phyloP scores from a whole-genome alignment of 2,888 invertebrate genomes.

The Sinotaia quadrata region DNA sequence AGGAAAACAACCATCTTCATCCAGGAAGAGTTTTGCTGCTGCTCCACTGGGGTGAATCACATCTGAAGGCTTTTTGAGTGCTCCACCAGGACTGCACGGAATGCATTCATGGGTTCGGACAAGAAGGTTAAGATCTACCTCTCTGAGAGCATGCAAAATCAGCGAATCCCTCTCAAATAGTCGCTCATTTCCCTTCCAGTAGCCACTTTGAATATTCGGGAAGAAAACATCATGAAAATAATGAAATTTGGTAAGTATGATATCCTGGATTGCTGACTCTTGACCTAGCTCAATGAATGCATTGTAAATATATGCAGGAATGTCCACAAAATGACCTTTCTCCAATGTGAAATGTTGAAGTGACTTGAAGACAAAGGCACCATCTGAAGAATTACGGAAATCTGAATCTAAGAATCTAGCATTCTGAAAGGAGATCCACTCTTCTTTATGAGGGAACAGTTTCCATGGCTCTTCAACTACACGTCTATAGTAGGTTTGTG shows the following conservation, averaged over 20 bases:
- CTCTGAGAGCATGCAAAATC: constrained; percentile 36
- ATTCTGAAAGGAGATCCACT: constrained; percentile 29
- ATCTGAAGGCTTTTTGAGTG: constrained; percentile 43
- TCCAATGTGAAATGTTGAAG: constrained; percentile 23
- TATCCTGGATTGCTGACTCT: constrained; percentile 19
- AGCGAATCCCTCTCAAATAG: constrained; percentile 36
- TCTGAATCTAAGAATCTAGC: constrained; percentile 43
- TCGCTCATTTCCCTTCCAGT: constrained; percentile 15
- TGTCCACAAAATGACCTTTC: constrained; percentile 20
- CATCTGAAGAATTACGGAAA: constrained; percentile 24
- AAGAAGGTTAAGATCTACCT: constrained; percentile 46
- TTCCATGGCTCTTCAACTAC: constrained; percentile 1
- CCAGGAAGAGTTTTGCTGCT: constrained; percentile 44
- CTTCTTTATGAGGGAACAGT: not conserved
- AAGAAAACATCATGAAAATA: constrained; percentile 51
- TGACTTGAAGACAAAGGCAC: constrained; percentile 26
- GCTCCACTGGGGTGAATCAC: constrained; percentile 50
- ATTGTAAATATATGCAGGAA: constrained; percentile 27
- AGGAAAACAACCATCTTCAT: constrained; percentile 54
- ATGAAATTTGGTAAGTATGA: constrained; percentile 8
- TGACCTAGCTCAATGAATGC: constrained; percentile 20
- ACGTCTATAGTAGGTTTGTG: constrained; percentile 17
- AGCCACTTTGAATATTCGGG: constrained; percentile 40
- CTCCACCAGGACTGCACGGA: constrained; percentile 49
- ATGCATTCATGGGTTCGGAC: constrained; percentile 48